Percentiles rank a stretch among this genome's conserved stretches.
Evolutionary conservation across 2,113 vertebrate genomes (phyloP).

Genomic region (Gasterosteus aculeatus): DNA sequence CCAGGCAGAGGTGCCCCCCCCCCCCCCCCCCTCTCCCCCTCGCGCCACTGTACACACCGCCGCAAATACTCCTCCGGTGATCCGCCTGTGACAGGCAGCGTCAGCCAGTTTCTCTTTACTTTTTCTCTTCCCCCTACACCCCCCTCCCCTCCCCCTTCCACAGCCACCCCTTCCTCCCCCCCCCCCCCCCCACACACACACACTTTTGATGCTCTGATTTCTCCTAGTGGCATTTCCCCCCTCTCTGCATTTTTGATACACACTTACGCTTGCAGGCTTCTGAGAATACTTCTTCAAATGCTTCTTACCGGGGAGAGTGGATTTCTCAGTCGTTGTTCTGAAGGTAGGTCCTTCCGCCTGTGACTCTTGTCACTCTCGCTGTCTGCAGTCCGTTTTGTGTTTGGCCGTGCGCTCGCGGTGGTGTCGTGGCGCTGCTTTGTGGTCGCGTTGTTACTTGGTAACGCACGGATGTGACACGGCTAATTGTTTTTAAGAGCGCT

Average conservation of each 20-base stretch:
- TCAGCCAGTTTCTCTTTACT: slow-evolving; percentile 89
- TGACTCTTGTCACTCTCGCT: slow-evolving; percentile 9
- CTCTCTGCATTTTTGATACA: slow-evolving; percentile 83
- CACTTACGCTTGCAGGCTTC: slow-evolving; percentile 80
- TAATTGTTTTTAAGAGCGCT: slow-evolving; percentile 76
- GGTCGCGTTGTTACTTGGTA: slow-evolving; percentile 50
- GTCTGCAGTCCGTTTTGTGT: slow-evolving; percentile 35
- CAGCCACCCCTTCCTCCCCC: no score
- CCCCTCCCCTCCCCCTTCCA: background rate
- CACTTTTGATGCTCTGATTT: slow-evolving; percentile 88
- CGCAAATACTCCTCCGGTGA: slow-evolving; percentile 96
- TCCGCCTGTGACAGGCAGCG: slow-evolving; percentile 94
- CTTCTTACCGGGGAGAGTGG: slow-evolving; percentile 90
- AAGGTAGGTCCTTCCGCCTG: slow-evolving; percentile 94
- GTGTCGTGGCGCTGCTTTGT: slow-evolving; percentile 47
- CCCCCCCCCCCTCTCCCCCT: slow-evolving; percentile 74
- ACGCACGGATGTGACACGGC: slow-evolving; percentile 55
- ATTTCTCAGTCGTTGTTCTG: slow-evolving; percentile 89
- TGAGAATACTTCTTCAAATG: slow-evolving; percentile 93
- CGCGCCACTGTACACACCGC: slow-evolving; percentile 94
- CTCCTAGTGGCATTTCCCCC: slow-evolving; percentile 83
- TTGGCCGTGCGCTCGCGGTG: slow-evolving; percentile 40
- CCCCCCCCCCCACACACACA: slow-evolving; percentile 51
- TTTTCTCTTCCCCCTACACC: slow-evolving; percentile 40
- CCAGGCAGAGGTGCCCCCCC: slow-evolving; percentile 90